Evolutionary conservation across 2,113 vertebrate genomes (phyloP), one percentile per base, ranked within the genome.

Genomic region (Epinephelus cyanopodus): DNA sequence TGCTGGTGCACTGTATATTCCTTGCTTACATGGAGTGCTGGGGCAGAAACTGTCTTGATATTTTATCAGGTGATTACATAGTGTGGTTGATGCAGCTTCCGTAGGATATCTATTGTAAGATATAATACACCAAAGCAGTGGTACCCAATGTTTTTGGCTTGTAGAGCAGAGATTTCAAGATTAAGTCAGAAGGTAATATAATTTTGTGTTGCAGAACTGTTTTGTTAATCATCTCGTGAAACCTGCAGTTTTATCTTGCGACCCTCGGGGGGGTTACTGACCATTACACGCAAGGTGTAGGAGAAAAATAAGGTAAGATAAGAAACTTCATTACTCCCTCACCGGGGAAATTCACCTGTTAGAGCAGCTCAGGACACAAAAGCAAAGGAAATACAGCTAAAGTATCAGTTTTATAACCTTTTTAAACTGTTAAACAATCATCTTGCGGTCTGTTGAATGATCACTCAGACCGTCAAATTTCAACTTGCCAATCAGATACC

Each of bases 11-110:
- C 42, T 58, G 33, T 63, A 17, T 25, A 29, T 39, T 18, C 60
- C 61, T 79, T 70, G 52, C 6, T n/a, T n/a, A 11, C 64, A 58
- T 53, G 42, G 62, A 79, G 33, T 13, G 23, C 54, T 53, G 64
- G 21, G 69, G 42, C 77, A 72, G 78, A 61, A 58, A n/a, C n/a
- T n/a, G 56, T 65, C 33, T 63, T 80, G 15, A 73, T 29, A 76
- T 52, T 33, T 18, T 61, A 33, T 74, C 50, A 56, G 66, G 68
- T 61, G 47, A 82, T 83, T 65, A 47, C 19, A 25, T 64, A 4
- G 15, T 42, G 42, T 12, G n/a, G 5, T 25, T 8, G 27, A 77
- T 56, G 45, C 42, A 19, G 68, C 27, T 19, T 42, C 42, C 39
- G 3, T 18, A 19, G 39, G 23, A n/a, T 53, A 37, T 37, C 33